A percentile compares a stretch with the other conserved stretches of the same genome.
Evolutionary conservation across 2,888 invertebrate genomes (phyloP).

Genomic region (Dyspetes luteomarginatus): DNA sequence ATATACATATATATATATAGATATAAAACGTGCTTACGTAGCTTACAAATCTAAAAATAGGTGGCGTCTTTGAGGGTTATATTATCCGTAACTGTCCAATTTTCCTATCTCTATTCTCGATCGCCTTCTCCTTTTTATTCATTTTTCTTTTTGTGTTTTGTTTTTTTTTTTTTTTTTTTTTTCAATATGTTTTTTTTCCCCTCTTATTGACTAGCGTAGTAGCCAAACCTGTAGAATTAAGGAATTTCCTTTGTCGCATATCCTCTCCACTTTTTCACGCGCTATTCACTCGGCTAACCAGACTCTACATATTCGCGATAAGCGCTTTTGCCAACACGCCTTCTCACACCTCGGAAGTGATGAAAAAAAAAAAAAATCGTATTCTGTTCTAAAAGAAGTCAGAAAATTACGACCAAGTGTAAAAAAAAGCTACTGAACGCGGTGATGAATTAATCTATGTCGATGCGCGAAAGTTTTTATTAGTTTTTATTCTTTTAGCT

Average conservation of each 20-base stretch:
- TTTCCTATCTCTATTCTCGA: slow-evolving; percentile 1
- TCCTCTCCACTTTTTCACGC: slow-evolving; percentile 9
- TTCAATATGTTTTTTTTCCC: not conserved
- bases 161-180: slow-evolving; percentile 21
- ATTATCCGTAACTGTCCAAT: slow-evolving; percentile 4
- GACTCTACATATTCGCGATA: not conserved
- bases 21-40: not conserved
- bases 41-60: slow-evolving; percentile 45
- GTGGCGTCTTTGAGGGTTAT: slow-evolving; percentile 26
- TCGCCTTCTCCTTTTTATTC: slow-evolving; percentile 16
- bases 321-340: slow-evolving; percentile 14
- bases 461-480: slow-evolving; percentile 37
- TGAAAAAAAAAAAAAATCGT: slow-evolving; percentile 23
- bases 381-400: slow-evolving; percentile 31
- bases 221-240: not conserved
- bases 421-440: slow-evolving; percentile 35
- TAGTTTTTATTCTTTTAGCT: slow-evolving; percentile 15
- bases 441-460: slow-evolving; percentile 22
- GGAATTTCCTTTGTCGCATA: slow-evolving; percentile 34
- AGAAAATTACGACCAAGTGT: slow-evolving; percentile 44
- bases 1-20: not conserved
- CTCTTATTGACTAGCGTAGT: too few species aligned
- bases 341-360: slow-evolving; percentile 34
- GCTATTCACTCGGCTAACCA: slow-evolving; percentile 25
- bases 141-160: slow-evolving; percentile 20